Evolutionary conservation across 1,140 invertebrate species (phyloP).

Genomic region (Anastrepha obliqua): DNA sequence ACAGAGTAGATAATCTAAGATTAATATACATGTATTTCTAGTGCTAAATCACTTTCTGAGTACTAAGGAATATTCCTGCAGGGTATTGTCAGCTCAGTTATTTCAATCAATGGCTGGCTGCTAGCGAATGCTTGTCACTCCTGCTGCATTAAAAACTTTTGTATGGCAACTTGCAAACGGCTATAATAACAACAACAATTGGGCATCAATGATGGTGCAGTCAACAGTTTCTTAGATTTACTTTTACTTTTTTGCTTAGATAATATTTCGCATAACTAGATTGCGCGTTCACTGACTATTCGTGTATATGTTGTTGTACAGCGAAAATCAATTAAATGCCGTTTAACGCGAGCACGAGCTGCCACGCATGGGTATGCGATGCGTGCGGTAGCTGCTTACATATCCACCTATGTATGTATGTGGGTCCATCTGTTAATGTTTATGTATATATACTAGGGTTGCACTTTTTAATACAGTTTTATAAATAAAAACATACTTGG

Average conservation of each 20-base stretch:
- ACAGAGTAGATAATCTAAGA: too few species aligned
- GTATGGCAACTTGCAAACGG: neutral
- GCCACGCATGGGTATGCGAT: neutral
- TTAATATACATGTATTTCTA: too few species aligned
- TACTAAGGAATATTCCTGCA: too few species aligned
- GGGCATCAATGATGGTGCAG: neutral
- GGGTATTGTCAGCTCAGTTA: neutral
- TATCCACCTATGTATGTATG: neutral
- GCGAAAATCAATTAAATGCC: constrained; percentile 17
- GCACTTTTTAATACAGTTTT: too few species aligned
- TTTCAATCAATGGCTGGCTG: neutral
- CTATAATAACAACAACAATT: neutral
- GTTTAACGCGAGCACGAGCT: neutral
- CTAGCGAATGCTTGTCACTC: neutral
- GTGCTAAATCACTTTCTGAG: too few species aligned
- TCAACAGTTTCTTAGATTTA: neutral
- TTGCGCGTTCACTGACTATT: neutral
- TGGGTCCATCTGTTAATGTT: too few species aligned
- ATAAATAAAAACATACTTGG: too few species aligned
- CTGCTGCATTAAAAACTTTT: neutral
- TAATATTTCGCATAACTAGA: neutral
- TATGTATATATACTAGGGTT: too few species aligned
- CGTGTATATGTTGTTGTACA: constrained; percentile 4
- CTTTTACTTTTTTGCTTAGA: neutral
- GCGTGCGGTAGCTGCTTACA: neutral